Percentiles rank a stretch among this genome's conserved stretches.
Evolutionary conservation across 2,113 vertebrate genomes (phyloP).

Genomic region (Erpornis zantholeuca): DNA sequence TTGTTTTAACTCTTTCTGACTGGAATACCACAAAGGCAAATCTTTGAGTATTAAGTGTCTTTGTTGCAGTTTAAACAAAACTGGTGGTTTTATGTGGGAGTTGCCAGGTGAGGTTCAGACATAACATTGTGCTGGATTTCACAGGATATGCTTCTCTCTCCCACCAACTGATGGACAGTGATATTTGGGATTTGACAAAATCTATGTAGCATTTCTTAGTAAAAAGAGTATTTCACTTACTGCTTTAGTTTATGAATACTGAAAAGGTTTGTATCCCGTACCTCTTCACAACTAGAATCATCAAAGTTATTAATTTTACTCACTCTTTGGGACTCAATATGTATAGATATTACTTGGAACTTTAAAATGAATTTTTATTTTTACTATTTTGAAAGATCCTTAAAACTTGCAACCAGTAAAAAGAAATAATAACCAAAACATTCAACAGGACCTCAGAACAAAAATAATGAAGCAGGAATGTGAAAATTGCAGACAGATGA

Average conservation of each 20-base stretch:
- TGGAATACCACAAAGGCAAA: background rate
- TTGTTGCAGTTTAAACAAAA: background rate
- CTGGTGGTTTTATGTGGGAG: background rate
- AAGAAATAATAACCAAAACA: background rate
- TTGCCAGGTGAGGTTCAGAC: background rate
- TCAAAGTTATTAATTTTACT: background rate
- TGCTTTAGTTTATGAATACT: background rate
- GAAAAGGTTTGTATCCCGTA: background rate
- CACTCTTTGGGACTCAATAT: background rate
- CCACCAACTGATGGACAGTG: background rate
- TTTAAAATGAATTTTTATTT: background rate
- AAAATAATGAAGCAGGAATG: background rate
- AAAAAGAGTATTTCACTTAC: background rate
- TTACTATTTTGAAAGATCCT: background rate
- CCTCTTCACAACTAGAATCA: background rate
- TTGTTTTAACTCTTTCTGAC: background rate
- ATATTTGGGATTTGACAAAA: background rate
- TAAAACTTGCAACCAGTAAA: background rate
- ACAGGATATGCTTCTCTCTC: background rate
- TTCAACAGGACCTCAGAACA: background rate
- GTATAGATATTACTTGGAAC: background rate
- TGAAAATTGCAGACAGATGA: background rate
- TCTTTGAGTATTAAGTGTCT: background rate
- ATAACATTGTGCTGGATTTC: background rate
- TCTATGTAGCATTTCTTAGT: background rate